phyloP scores from a whole-genome alignment of 2,113 vertebrate genomes.

The Chitala chitala region DNA sequence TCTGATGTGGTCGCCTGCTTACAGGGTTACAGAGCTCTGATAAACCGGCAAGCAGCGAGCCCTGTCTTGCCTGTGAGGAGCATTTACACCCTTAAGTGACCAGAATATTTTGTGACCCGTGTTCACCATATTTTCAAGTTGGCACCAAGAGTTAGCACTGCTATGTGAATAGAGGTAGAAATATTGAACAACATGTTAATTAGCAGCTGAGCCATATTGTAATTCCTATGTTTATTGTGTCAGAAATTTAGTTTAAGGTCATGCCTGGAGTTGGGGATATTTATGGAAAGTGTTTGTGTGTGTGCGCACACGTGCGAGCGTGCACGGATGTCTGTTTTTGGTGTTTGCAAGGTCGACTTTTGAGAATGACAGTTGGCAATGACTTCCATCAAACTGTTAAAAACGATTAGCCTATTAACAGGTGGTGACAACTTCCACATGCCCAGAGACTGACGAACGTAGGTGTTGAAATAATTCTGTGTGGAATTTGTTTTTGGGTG shows the following conservation, averaged over 20 bases:
- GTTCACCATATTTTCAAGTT: neutral
- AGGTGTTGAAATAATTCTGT: slow-evolving; percentile 1
- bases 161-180: neutral
- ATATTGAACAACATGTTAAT: no score
- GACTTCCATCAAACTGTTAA: slow-evolving; percentile 18
- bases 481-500: neutral
- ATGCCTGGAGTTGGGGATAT: no score
- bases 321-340: neutral
- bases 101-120: slow-evolving; percentile 1
- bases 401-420: slow-evolving; percentile 26
- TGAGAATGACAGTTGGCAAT: neutral
- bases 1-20: neutral
- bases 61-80: neutral
- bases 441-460: neutral
- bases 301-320: no score
- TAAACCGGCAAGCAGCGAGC: no score
- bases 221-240: neutral
- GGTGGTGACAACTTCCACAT: slow-evolving; percentile 19
- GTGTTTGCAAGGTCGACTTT: neutral
- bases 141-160: neutral
- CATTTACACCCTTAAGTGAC: neutral
- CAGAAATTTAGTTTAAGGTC: neutral
- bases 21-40: neutral
- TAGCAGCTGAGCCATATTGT: no score
- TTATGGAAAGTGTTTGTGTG: no score